These are phyloP conservation scores for Apodemia hepburni DNA, from an alignment of 2,888 invertebrate species.

Conservation along the genomic window DNA sequence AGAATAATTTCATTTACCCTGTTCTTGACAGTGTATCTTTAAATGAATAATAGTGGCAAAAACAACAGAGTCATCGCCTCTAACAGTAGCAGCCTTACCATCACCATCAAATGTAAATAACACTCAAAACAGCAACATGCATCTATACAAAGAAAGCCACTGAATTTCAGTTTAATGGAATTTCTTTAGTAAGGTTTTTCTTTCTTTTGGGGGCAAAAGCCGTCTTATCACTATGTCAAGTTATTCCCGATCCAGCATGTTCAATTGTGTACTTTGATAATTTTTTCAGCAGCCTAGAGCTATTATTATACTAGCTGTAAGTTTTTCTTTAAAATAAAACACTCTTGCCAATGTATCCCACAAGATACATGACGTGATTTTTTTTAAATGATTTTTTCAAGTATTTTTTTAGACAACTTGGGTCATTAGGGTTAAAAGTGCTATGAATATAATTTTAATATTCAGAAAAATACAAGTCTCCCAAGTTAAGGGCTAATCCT, in stretches of 20 bases:
- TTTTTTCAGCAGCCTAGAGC: conserved; percentile 11
- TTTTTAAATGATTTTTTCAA: background rate
- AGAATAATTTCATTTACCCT: too few species aligned
- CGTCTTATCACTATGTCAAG: conserved; percentile 22
- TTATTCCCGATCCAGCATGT: conserved; percentile 21
- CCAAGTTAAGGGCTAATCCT: conserved; percentile 17
- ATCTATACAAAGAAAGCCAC: conserved; percentile 28
- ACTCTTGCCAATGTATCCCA: too few species aligned
- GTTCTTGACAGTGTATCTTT: conserved; percentile 1
- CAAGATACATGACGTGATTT: background rate
- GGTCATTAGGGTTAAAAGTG: conserved; percentile 19
- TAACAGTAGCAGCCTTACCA: conserved; percentile 27
- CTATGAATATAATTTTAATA: conserved; percentile 19
- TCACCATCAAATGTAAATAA: conserved; percentile 28
- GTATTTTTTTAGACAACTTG: conserved; percentile 18
- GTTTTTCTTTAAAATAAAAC: too few species aligned
- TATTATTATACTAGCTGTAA: background rate
- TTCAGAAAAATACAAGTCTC: conserved; percentile 15
- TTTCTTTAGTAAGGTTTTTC: too few species aligned
- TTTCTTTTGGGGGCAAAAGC: conserved; percentile 23
- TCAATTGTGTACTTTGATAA: conserved; percentile 21
- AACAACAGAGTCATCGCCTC: conserved; percentile 27
- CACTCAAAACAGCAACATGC: conserved; percentile 22
- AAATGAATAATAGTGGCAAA: conserved; percentile 29
- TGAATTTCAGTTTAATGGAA: conserved; percentile 20